Percentiles rank a stretch among this genome's conserved stretches.
Evolutionary conservation across 2,888 invertebrate species (phyloP).

Genomic region (Formica aserva): DNA sequence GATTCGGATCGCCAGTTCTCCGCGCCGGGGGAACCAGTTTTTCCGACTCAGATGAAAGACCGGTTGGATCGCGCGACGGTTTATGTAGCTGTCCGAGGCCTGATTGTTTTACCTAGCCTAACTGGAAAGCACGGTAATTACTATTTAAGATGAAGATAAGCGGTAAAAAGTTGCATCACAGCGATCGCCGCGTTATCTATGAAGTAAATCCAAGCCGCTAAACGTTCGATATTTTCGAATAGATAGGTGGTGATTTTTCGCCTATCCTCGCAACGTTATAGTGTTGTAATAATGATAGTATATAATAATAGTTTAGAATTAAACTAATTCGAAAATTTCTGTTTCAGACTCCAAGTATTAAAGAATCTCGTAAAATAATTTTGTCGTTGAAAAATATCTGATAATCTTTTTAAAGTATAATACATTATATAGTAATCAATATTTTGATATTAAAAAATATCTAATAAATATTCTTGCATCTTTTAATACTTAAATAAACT

Average conservation of each 20-base stretch:
- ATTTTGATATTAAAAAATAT: not conserved
- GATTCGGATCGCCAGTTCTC: conserved; percentile 63
- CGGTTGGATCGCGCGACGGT: conserved; percentile 68
- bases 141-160: conserved; percentile 67
- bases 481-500: not conserved
- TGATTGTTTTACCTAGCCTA: conserved; percentile 72
- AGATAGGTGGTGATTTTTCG: conserved; percentile 6
- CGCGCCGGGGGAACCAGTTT: conserved; percentile 69
- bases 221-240: not conserved
- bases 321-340: not conserved
- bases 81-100: conserved; percentile 58
- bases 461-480: not conserved
- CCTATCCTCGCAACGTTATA: not conserved
- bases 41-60: conserved; percentile 73
- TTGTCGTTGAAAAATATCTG: not conserved
- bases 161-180: conserved; percentile 56
- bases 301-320: not conserved
- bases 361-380: not conserved
- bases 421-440: not conserved
- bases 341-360: too few relatives aligned
- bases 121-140: conserved; percentile 74
- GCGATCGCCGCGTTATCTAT: conserved; percentile 16
- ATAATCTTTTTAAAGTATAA: not conserved
- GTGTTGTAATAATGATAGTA: not conserved
- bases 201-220: conserved; percentile 1